A percentile compares a stretch with the other conserved stretches of the same genome.
Evolutionary conservation across 2,797 vertebrate genomes (phyloP).

Genomic region (Ispidina lecontei): DNA sequence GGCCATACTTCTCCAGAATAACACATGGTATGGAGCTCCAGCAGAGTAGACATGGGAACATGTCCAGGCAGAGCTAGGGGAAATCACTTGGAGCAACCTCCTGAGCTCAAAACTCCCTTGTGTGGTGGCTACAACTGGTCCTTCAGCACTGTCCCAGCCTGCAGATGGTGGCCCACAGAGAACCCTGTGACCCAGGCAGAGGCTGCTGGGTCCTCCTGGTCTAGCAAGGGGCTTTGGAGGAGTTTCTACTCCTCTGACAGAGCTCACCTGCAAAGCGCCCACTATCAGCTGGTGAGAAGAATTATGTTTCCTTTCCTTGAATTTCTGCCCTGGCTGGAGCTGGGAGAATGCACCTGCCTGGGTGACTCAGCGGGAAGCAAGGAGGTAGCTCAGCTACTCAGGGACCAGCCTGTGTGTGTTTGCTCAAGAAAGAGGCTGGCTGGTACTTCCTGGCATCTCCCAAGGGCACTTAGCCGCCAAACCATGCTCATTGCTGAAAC

Average conservation of each 20-base stretch:
- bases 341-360: background rate
- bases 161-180: background rate
- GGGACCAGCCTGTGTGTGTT: background rate
- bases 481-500: background rate
- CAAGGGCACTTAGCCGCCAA: background rate
- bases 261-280: background rate
- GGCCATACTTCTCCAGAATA: background rate
- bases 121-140: background rate
- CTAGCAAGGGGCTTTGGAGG: background rate
- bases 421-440: background rate
- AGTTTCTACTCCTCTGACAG: background rate
- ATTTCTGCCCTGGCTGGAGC: background rate
- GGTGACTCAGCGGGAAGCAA: rapidly evolving
- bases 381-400: rapidly evolving
- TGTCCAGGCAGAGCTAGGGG: rapidly evolving
- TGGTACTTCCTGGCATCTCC: background rate
- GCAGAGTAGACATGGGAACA: rapidly evolving
- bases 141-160: background rate
- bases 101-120: background rate
- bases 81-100: background rate
- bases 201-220: rapidly evolving
- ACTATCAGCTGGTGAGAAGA: background rate
- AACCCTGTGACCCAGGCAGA: background rate
- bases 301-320: background rate
- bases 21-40: rapidly evolving